phyloP scores from a whole-genome alignment of 2,113 vertebrate species.

The Nibea coibor region DNA sequence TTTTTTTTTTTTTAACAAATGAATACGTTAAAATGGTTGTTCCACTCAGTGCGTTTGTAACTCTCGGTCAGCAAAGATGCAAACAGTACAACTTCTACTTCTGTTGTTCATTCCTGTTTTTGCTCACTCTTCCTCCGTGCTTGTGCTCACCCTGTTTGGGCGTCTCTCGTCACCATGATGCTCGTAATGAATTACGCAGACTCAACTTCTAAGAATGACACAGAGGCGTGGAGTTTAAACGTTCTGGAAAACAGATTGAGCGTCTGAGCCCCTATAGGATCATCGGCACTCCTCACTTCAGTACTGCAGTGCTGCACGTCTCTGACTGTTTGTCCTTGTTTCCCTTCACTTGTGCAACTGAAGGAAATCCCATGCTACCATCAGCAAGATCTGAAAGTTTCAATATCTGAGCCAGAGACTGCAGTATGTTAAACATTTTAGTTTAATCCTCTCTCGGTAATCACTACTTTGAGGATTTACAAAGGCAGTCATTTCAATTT shows the following conservation, averaged over 20 bases:
- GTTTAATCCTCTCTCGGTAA: background rate
- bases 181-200: conserved; percentile 1
- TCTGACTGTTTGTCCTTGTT: conserved; percentile 34
- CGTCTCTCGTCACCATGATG: background rate
- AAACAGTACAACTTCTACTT: background rate
- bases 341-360: conserved; percentile 56
- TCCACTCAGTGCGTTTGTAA: background rate
- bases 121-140: background rate
- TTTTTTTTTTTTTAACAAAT: too few species aligned
- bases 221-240: background rate
- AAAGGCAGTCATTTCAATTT: background rate
- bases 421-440: background rate
- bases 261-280: background rate
- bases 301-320: conserved; percentile 15
- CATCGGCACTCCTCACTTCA: background rate
- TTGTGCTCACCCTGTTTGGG: background rate
- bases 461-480: background rate
- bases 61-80: background rate
- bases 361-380: conserved; percentile 60
- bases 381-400: conserved; percentile 64
- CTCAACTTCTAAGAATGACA: background rate
- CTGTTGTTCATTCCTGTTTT: conserved; percentile 9
- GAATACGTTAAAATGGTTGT: background rate
- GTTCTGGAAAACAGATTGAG: background rate
- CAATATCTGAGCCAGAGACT: conserved; percentile 1